A percentile compares a stretch with the other conserved stretches of the same genome.
phyloP scores from a whole-genome alignment of 2,113 vertebrate species.

The Choloepus hoffmanni region DNA sequence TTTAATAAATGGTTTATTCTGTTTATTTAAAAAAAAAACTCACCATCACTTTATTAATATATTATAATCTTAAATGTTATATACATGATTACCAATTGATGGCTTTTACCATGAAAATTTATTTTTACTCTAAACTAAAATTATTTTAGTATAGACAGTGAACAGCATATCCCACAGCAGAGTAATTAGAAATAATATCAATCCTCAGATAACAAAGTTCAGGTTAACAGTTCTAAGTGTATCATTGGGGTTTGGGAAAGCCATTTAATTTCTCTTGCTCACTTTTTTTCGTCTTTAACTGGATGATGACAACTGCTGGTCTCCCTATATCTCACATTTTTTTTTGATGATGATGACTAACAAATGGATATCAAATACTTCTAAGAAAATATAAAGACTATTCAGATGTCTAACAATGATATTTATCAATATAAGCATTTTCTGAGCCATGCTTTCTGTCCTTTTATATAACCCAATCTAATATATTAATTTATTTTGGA shows the following conservation, averaged over 20 bases:
- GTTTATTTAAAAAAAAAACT: conserved; percentile 2
- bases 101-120: not conserved
- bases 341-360: not conserved
- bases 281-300: not conserved
- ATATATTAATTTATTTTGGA: not conserved
- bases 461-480: not conserved
- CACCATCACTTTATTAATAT: not conserved
- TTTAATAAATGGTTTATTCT: conserved; percentile 73
- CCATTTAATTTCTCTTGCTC: not conserved
- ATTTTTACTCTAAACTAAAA: not conserved
- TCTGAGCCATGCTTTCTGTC: not conserved
- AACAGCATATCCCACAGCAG: not conserved
- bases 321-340: not conserved
- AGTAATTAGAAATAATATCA: not conserved
- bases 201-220: not conserved
- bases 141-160: not conserved
- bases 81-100: not conserved
- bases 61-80: not conserved
- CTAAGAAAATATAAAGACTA: not conserved
- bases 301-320: not conserved
- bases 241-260: not conserved
- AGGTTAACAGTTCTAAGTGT: not conserved
- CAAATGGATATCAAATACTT: not conserved
- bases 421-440: not conserved
- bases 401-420: not conserved